These are phyloP conservation scores for Sinelater perroti DNA, from an alignment of 2,888 invertebrate genomes.

Conservation along the genomic window DNA sequence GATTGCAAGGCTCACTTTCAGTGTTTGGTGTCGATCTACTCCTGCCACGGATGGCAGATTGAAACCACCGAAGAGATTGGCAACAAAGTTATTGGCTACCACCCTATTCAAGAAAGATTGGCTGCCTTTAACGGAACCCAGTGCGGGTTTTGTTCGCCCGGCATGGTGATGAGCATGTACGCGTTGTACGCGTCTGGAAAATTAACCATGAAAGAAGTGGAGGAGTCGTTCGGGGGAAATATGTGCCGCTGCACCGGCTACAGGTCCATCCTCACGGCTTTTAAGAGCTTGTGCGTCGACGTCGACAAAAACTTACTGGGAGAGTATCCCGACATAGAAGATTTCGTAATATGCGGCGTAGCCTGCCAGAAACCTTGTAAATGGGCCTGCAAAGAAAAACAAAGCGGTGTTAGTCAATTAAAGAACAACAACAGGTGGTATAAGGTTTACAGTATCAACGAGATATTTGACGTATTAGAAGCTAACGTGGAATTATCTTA, in stretches of 20 bases:
- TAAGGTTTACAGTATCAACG: constrained; percentile 65
- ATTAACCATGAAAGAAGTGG: constrained; percentile 68
- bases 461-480: constrained; percentile 66
- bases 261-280: constrained; percentile 70
- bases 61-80: constrained; percentile 78
- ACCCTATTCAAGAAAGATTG: constrained; percentile 68
- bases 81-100: constrained; percentile 67
- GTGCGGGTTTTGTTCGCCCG: constrained; percentile 77
- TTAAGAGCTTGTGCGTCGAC: constrained; percentile 66
- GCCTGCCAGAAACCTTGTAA: not conserved
- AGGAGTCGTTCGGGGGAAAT: constrained; percentile 75
- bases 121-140: constrained; percentile 71
- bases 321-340: constrained; percentile 60
- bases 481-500: constrained; percentile 62
- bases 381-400: too few relatives aligned
- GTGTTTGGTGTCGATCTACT: constrained; percentile 65
- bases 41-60: constrained; percentile 70
- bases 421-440: too few relatives aligned
- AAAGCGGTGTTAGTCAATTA: too few relatives aligned
- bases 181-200: constrained; percentile 59
- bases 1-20: too few relatives aligned
- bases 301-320: constrained; percentile 55
- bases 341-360: constrained; percentile 41
- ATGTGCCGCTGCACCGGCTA: constrained; percentile 79
- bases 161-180: constrained; percentile 81